Evolutionary conservation across 2,888 invertebrate species (phyloP).

Genomic region (Axea sp.): DNA sequence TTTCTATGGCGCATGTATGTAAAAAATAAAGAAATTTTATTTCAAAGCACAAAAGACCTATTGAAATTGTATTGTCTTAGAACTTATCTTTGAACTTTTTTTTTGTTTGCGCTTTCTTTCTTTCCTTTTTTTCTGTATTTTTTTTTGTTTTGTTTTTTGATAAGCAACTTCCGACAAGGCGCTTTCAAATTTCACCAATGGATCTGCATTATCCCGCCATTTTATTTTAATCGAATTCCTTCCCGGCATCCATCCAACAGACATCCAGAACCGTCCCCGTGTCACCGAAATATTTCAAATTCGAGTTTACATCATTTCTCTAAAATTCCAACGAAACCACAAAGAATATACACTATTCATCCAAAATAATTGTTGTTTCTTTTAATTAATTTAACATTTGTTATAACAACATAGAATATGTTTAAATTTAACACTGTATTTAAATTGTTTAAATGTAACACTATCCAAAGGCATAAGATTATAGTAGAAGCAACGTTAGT

Average conservation of each 20-base stretch:
- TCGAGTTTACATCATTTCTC: constrained; percentile 50
- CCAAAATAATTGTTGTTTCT: constrained; percentile 4
- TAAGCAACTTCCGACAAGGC: constrained; percentile 26
- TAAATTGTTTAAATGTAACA: too few species aligned
- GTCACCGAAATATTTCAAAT: constrained; percentile 44
- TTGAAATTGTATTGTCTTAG: neutral
- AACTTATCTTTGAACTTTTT: too few species aligned
- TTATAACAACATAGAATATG: constrained; percentile 1
- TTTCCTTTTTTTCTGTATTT: too few species aligned
- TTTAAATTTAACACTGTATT: neutral
- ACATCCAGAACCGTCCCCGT: constrained; percentile 32
- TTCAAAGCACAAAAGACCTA: too few species aligned
- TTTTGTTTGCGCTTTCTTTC: constrained; percentile 10
- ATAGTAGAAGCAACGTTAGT: too few species aligned
- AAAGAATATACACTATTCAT: neutral
- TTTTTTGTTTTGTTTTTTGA: too few species aligned
- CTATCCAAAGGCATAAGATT: too few species aligned
- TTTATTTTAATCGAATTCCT: constrained; percentile 65
- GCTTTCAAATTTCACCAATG: constrained; percentile 30
- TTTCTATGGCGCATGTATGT: too few species aligned
- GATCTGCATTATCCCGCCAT: constrained; percentile 59
- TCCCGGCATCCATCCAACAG: constrained; percentile 41
- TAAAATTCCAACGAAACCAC: constrained; percentile 16
- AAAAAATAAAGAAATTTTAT: too few species aligned
- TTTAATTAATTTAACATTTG: constrained; percentile 6